phyloP scores from a whole-genome alignment of 2,113 vertebrate genomes.

The Colossoma macropomum region DNA sequence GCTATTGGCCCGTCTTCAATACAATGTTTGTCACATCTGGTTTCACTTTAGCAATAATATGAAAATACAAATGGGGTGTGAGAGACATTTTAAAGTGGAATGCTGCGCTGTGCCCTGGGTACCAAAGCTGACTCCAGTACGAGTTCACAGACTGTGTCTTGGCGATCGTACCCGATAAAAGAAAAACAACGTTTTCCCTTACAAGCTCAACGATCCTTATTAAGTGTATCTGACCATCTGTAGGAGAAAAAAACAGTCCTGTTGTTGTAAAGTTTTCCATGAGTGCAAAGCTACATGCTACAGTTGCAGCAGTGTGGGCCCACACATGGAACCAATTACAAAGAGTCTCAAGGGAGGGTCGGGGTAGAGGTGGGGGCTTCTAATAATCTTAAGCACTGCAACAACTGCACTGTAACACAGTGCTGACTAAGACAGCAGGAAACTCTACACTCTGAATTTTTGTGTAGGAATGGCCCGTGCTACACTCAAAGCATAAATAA shows the following conservation, averaged over 20 bases:
- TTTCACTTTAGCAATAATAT: constrained; percentile 48
- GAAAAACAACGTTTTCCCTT: constrained; percentile 72
- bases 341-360: constrained; percentile 26
- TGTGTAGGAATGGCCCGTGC: constrained; percentile 33
- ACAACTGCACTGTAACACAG: constrained; percentile 46
- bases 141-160: constrained; percentile 24
- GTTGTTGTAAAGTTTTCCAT: constrained; percentile 53
- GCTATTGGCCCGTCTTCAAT: constrained; percentile 27
- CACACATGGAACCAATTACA: constrained; percentile 54
- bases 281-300: constrained; percentile 31
- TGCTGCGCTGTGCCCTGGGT: constrained; percentile 12
- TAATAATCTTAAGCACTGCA: constrained; percentile 28
- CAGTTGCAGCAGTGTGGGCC: constrained; percentile 41
- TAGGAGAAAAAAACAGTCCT: constrained; percentile 45
- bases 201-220: constrained; percentile 69
- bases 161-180: constrained; percentile 74
- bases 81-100: constrained; percentile 40
- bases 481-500: constrained; percentile 45
- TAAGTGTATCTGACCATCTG: constrained; percentile 70
- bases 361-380: not conserved
- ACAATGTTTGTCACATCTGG: constrained; percentile 37
- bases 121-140: constrained; percentile 42
- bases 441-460: constrained; percentile 42
- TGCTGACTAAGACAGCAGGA: constrained; percentile 26
- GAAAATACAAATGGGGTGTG: constrained; percentile 46